Percentiles rank a stretch among this genome's conserved stretches.
Evolutionary conservation across 1,140 invertebrate species (phyloP).

Genomic region (Belonocnema kinseyi): DNA sequence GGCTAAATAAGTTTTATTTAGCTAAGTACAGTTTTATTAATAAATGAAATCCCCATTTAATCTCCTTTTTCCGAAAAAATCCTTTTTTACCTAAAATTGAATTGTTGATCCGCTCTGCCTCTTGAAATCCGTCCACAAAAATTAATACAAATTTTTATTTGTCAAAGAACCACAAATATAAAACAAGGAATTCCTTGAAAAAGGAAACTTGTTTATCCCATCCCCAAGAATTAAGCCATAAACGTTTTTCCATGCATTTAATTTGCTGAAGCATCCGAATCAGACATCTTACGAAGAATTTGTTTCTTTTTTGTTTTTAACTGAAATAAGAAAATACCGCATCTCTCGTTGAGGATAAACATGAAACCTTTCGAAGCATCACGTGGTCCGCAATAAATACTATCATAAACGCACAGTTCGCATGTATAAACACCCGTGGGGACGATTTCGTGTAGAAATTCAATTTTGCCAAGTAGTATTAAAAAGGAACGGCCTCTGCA

Average conservation of each 20-base stretch:
- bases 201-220: no score
- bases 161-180: no score
- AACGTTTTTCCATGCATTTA: slow-evolving; percentile 4
- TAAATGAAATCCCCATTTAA: no score
- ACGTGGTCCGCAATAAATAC: slow-evolving; percentile 7
- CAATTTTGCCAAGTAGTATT: slow-evolving; percentile 49
- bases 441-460: slow-evolving; percentile 47
- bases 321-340: slow-evolving; percentile 15
- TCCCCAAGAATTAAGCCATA: neutral
- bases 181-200: no score
- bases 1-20: no score
- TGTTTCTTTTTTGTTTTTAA: neutral
- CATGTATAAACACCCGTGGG: slow-evolving; percentile 32
- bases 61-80: no score
- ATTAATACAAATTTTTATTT: no score
- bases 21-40: no score
- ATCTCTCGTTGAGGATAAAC: neutral
- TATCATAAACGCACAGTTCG: slow-evolving; percentile 27
- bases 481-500: slow-evolving; percentile 41
- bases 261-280: neutral
- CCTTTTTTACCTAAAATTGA: no score
- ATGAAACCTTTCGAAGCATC: neutral
- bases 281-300: neutral
- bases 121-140: no score
- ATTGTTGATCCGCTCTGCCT: no score